These are phyloP conservation scores for Troides oblongomaculatus DNA, from an alignment of 2,888 invertebrate species.

Conservation along the genomic window DNA sequence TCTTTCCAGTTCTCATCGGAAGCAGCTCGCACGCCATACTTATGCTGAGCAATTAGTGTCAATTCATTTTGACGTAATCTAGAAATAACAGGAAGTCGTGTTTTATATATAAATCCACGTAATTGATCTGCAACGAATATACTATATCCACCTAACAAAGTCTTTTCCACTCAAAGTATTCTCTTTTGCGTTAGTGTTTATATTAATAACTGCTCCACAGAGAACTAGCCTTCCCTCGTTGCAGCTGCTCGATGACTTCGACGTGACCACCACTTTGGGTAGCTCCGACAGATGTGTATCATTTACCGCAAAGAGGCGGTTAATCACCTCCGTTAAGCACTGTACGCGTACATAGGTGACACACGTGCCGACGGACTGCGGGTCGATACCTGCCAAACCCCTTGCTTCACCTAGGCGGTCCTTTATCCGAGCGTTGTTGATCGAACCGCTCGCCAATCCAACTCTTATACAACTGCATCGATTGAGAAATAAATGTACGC, in stretches of 20 bases:
- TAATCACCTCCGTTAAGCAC: conserved; percentile 50
- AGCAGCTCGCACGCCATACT: conserved; percentile 80
- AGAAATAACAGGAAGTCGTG: conserved; percentile 35
- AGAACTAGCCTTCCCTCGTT: conserved; percentile 48
- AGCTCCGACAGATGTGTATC: conserved; percentile 26
- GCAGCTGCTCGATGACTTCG: conserved; percentile 60
- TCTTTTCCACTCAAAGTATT: conserved; percentile 63
- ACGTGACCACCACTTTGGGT: conserved; percentile 48
- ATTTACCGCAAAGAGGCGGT: conserved; percentile 51
- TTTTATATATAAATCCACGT: neutral
- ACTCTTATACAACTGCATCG: conserved; percentile 53
- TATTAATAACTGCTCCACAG: conserved; percentile 83
- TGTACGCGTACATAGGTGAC: conserved; percentile 57
- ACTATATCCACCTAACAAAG: conserved; percentile 73
- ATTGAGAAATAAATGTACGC: conserved; percentile 77
- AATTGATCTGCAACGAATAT: neutral
- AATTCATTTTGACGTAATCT: conserved; percentile 82
- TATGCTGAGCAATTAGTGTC: conserved; percentile 84
- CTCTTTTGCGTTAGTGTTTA: conserved; percentile 76
- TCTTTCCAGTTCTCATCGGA: conserved; percentile 73
- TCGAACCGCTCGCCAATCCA: conserved; percentile 49
- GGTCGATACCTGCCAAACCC: conserved; percentile 45
- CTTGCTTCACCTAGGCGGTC: conserved; percentile 38
- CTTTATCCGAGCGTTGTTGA: conserved; percentile 45
- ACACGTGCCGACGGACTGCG: conserved; percentile 46